These are phyloP conservation scores for Heliconius hortense DNA, from an alignment of 2,888 invertebrate genomes.

Conservation along the genomic window DNA sequence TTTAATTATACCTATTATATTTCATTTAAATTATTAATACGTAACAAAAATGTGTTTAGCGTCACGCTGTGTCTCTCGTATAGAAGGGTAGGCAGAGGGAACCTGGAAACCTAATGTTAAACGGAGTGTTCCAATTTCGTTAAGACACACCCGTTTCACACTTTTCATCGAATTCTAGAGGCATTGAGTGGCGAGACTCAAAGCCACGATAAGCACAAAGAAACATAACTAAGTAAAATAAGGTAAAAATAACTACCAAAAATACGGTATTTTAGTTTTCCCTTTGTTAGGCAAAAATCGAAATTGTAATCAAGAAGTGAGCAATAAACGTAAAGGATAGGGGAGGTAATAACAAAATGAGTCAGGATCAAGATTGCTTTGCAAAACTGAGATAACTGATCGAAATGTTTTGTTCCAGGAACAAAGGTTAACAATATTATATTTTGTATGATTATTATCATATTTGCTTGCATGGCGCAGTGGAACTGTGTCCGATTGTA, in stretches of 20 bases:
- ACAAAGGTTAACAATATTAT: conserved; percentile 1
- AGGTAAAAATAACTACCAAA: too few species aligned
- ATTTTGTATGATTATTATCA: conserved; percentile 2
- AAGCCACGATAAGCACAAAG: too few species aligned
- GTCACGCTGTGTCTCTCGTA: neutral
- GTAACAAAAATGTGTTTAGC: neutral
- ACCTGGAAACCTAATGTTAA: too few species aligned
- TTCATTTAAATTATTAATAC: too few species aligned
- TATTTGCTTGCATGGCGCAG: neutral
- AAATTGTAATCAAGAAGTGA: conserved; percentile 15
- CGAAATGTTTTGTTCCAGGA: conserved; percentile 46
- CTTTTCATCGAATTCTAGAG: neutral
- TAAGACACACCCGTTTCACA: too few species aligned
- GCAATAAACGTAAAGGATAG: conserved; percentile 34
- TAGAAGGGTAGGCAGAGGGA: neutral
- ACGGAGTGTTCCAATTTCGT: too few species aligned
- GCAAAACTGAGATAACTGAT: conserved; percentile 48
- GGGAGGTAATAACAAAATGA: conserved; percentile 35
- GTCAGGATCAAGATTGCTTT: conserved; percentile 39
- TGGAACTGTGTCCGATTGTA: neutral
- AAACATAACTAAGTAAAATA: neutral
- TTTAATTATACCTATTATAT: too few species aligned
- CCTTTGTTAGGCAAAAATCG: conserved; percentile 12
- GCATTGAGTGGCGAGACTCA: neutral
- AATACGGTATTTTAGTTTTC: neutral